Evolutionary conservation across 1,140 invertebrate species (phyloP), one percentile per base, ranked within the genome.

Genomic region (Drosophila kikkawai): DNA sequence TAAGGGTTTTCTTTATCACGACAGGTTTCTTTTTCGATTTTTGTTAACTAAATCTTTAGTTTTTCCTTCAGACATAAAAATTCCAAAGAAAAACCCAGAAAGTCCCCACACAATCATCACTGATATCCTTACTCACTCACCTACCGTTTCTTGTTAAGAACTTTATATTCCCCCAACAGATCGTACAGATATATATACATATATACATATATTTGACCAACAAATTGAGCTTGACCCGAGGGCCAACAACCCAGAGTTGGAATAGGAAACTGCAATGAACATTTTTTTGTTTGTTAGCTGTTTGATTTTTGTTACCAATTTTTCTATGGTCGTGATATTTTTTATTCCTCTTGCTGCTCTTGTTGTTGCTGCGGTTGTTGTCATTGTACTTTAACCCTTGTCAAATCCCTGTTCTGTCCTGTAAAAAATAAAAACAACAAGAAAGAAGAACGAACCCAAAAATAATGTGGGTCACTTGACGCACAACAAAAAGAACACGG

Each of bases 391-490:
- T 73, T 73, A 74, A 73, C 70, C 68, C 68, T 74, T 74, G 70
- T 74, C 69, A 71, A 74, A 74, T 60, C 68, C 70, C 68, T 73
- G 69, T 47, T 57, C 70, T 48, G 37, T 50, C 41, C 51, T 26
- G 22, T 13, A 47, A 48, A 22, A 41, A 51, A 44, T 44, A 42
- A 9, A 9, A 17, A 48, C 22, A 51, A 63, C 12, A 41, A 60
- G 56, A 73, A 59, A 63, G 12, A 41, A 60, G 56, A 73, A 59
- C 45, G 69, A 73, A 59, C 68, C 70, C 45, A 74, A 74, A 73
- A 74, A 73, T 74, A 74, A 74, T 74, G 55, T 73, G 68, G 70
- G 70, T 74, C 70, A 74, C 67, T 74, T 74, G 70, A 74, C 68
- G 70, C 70, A 63, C 71, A 60, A 75, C 48, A 75, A 75, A 34